Evolutionary conservation across 1,140 invertebrate species (phyloP).

Genomic region (Bursaphelenchus mucronatus): DNA sequence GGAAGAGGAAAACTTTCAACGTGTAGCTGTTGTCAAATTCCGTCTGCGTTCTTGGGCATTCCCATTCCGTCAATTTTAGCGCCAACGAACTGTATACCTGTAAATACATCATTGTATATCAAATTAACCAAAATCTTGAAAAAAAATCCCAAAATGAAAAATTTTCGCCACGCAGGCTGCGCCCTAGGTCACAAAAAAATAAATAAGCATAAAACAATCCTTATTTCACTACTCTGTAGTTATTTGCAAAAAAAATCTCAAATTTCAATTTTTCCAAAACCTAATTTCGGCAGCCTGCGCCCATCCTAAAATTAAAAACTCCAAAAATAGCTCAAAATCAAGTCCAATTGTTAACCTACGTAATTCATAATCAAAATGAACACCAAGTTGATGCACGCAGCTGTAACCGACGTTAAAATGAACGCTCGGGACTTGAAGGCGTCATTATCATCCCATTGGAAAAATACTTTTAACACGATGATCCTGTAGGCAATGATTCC

Average conservation of each 20-base stretch:
- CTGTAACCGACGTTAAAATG: constrained; percentile 51
- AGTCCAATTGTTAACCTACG: constrained; percentile 35
- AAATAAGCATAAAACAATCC: too few relatives aligned
- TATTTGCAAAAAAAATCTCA: too few relatives aligned
- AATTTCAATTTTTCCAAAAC: too few relatives aligned
- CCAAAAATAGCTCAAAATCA: background rate
- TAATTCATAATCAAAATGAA: constrained; percentile 57
- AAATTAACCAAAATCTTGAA: background rate
- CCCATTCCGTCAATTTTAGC: constrained; percentile 83
- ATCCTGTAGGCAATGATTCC: constrained; percentile 57
- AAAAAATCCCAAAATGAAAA: background rate
- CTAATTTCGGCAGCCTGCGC: too few relatives aligned
- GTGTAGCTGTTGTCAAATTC: constrained; percentile 95
- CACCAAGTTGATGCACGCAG: constrained; percentile 54
- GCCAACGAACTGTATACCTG: constrained; percentile 80
- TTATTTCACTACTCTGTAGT: too few relatives aligned
- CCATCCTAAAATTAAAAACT: background rate
- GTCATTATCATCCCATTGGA: constrained; percentile 19
- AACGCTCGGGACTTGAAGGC: constrained; percentile 39
- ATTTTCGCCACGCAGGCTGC: too few relatives aligned
- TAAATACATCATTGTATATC: constrained; percentile 2
- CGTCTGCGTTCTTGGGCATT: constrained; percentile 87
- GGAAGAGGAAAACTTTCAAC: constrained; percentile 90
- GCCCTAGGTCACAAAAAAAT: too few relatives aligned
- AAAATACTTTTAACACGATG: constrained; percentile 41